Evolutionary conservation across 2,888 invertebrate species (phyloP).

Genomic region (Nemurella pictetii): DNA sequence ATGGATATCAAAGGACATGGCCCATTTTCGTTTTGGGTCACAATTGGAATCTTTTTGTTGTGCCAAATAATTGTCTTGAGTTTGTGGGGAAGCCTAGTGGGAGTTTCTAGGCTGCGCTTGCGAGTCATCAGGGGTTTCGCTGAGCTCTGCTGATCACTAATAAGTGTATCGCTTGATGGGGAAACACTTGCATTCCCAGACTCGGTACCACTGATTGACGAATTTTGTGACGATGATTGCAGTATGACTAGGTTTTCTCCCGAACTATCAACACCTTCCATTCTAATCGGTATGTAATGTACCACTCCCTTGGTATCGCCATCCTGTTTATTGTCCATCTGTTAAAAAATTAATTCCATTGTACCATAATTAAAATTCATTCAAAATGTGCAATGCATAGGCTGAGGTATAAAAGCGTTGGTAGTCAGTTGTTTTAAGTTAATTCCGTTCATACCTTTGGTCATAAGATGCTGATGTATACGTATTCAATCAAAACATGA

Average conservation of each 20-base stretch:
- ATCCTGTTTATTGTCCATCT: not conserved
- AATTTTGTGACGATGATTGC: not conserved
- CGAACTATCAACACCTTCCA: not conserved
- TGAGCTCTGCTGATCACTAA: not conserved
- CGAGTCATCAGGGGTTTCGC: not conserved
- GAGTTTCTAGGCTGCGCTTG: not conserved
- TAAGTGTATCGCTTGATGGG: not conserved
- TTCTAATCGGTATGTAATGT: not conserved
- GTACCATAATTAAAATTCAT: not conserved
- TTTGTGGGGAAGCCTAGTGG: slow-evolving; percentile 47
- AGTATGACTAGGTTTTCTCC: not conserved
- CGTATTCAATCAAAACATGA: not conserved
- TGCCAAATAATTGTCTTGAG: slow-evolving; percentile 56
- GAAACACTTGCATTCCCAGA: not conserved
- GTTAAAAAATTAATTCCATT: not conserved
- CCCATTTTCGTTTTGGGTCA: slow-evolving; percentile 62
- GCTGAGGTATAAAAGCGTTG: not conserved
- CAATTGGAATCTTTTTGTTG: slow-evolving; percentile 52
- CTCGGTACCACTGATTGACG: too few species aligned
- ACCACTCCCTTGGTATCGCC: not conserved
- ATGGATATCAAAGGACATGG: slow-evolving; percentile 62
- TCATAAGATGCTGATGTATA: not conserved
- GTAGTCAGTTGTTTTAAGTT: not conserved
- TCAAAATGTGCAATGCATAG: not conserved
- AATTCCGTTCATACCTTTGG: not conserved